Evolutionary conservation across 2,888 invertebrate genomes (phyloP), one percentile per base, ranked within the genome.

Genomic region (Cataglyphis cursor): DNA sequence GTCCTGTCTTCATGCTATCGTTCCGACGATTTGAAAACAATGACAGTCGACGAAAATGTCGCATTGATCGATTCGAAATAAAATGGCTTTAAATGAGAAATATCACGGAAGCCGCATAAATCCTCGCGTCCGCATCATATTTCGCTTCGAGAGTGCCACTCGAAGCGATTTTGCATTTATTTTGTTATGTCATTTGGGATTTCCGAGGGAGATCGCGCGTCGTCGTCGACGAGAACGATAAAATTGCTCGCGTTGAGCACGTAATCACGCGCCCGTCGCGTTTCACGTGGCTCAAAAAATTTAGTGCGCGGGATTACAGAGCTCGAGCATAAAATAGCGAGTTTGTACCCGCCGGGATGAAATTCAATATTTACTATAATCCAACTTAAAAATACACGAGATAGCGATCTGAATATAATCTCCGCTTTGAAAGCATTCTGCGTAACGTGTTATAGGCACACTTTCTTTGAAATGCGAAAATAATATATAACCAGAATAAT

Each of bases 1-100:
- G 8, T 51, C 38, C 51, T 54, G 24, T 66, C 78, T 80, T 59
- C 35, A 18, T 48, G 48, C 48, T 21, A 57, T 54, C 31, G 10
- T 41, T 59, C 75, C 66, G 54, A 72, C 81, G 87, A 83, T 89
- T 89, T 87, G 70, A 59, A 85, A 89, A 83, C 82, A 88, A 83
- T 81, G 85, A 83, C 78, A 82, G 62, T 82, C 28, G n/a, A 44
- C 65, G 70, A 83, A 90, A 88, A 90, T 87, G 85, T 88, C 89
- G 87, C 81, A 62, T 44, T 70, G 44, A 35, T 81, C 84, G 72
- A 76, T 89, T 78, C 82, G 73, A 82, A 89, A 86, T 87, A 86
- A 90, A 90, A 90, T 86, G 88, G 86, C 88, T 90, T 90, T 90
- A 90, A 90, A 90, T 90, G 90, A 90, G 90, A 90, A 90, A 90